These are phyloP conservation scores for Lycocerus yunnanus DNA, from an alignment of 2,888 invertebrate genomes.

Conservation along the genomic window DNA sequence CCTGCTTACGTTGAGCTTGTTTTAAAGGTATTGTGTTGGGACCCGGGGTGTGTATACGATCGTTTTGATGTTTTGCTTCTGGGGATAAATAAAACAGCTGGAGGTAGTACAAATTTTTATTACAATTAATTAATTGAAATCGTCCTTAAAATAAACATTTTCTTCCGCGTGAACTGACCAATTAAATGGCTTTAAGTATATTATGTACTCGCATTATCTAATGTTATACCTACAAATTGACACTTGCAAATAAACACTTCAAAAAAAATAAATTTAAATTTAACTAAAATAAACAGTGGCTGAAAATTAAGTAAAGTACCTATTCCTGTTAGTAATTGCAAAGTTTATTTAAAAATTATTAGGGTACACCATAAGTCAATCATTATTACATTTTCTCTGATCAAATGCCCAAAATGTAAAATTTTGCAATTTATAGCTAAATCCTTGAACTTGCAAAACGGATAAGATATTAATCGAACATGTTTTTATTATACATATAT, in stretches of 20 bases:
- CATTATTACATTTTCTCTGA: too few relatives aligned
- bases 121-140: background rate
- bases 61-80: background rate
- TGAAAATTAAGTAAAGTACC: too few relatives aligned
- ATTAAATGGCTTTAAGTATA: background rate
- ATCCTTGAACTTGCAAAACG: background rate
- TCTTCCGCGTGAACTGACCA: too few relatives aligned
- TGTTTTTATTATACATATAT: background rate
- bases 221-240: background rate
- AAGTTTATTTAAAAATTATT: too few relatives aligned
- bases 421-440: background rate
- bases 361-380: too few relatives aligned
- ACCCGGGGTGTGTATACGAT: background rate
- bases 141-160: background rate
- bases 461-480: background rate
- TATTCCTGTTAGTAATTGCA: background rate
- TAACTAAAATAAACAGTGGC: too few relatives aligned
- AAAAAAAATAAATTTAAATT: background rate
- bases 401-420: background rate
- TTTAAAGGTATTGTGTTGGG: background rate
- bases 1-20: background rate
- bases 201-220: too few relatives aligned
- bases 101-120: background rate
- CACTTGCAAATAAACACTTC: background rate
- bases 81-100: background rate